phyloP scores from a whole-genome alignment of 2,888 invertebrate genomes.

The Lycophotia porphyrea region DNA sequence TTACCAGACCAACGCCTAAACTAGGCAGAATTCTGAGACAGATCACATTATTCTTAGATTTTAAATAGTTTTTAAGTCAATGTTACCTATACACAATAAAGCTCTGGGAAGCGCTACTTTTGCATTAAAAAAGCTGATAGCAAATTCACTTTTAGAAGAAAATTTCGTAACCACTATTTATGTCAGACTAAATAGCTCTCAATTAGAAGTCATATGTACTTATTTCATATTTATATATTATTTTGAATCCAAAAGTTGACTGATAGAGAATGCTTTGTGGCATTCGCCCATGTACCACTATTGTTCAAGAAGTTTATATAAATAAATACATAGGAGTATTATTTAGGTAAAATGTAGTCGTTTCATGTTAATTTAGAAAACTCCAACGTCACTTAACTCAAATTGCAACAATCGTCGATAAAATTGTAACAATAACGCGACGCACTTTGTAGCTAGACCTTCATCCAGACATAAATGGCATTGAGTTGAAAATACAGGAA shows the following conservation, averaged over 20 bases:
- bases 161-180: too few species aligned
- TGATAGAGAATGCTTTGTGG: too few species aligned
- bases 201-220: too few species aligned
- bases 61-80: neutral
- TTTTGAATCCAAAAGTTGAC: too few species aligned
- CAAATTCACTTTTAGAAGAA: too few species aligned
- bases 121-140: too few species aligned
- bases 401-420: neutral
- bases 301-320: too few species aligned
- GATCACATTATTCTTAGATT: neutral
- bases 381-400: neutral
- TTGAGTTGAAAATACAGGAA: constrained; percentile 10
- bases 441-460: constrained; percentile 20
- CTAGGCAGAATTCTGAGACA: neutral
- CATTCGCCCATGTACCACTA: too few species aligned
- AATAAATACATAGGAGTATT: neutral
- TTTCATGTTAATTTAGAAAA: neutral
- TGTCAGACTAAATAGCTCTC: too few species aligned
- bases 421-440: constrained; percentile 1
- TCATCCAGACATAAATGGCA: constrained; percentile 13
- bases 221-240: too few species aligned
- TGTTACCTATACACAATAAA: neutral
- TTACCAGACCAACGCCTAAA: neutral
- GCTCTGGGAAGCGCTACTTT: too few species aligned
- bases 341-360: neutral